phyloP scores from a whole-genome alignment of 2,797 vertebrate species.

The Malurus leucopterus region DNA sequence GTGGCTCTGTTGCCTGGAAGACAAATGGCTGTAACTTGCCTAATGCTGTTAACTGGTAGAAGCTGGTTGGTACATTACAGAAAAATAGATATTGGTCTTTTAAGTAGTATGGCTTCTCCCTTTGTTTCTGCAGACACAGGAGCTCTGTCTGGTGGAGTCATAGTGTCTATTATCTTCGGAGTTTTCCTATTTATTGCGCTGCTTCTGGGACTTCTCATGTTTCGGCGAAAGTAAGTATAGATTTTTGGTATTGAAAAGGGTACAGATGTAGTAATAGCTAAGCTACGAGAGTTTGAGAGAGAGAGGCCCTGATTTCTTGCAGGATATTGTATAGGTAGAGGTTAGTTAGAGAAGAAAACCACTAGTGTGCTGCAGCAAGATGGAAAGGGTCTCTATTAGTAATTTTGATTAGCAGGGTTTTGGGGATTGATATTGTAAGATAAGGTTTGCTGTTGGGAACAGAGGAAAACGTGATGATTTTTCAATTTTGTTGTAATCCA shows the following conservation, averaged over 20 bases:
- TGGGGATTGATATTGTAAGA: not conserved
- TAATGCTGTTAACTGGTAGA: not conserved
- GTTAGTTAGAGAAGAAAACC: not conserved
- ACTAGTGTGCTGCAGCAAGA: not conserved
- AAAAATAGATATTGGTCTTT: not conserved
- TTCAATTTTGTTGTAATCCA: not conserved
- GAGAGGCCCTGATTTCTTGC: not conserved
- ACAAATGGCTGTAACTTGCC: not conserved
- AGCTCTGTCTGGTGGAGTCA: constrained; percentile 65
- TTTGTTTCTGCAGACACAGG: constrained; percentile 52
- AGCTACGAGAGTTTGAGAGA: not conserved
- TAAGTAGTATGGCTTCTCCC: not conserved
- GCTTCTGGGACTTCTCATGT: constrained; percentile 55
- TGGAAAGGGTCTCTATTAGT: not conserved
- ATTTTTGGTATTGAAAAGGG: not conserved
- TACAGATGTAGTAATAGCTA: not conserved
- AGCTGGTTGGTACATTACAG: not conserved
- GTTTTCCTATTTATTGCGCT: constrained; percentile 63
- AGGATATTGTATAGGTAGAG: not conserved
- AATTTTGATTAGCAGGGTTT: not conserved
- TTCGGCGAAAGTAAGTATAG: constrained; percentile 59
- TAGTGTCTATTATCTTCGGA: constrained; percentile 68
- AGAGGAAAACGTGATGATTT: not conserved
- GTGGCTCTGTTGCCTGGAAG: not conserved
- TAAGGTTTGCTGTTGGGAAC: not conserved